Evolutionary conservation across 2,888 invertebrate genomes (phyloP), one percentile per base, ranked within the genome.

Genomic region (Polyommatus icarus): DNA sequence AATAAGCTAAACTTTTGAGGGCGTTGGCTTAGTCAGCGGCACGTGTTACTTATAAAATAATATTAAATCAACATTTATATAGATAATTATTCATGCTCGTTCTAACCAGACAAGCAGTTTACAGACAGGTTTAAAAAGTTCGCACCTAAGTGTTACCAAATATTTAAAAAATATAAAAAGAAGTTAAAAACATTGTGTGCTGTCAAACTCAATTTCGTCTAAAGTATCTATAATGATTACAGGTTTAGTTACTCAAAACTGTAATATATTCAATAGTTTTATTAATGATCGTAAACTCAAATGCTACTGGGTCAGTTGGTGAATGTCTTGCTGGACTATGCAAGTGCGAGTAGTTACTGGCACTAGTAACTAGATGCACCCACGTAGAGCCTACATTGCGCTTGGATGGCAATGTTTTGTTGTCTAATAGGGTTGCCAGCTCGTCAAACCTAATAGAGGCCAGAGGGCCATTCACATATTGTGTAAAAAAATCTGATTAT

Each of bases 261-360:
- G 20, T n/a, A 57, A 3, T 20, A 61, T 24, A 24, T 61, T 61
- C 10, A 24, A 10, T 61, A 24, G 3, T 8, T 20, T 67, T 32
- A 67, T 67, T 67, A 67, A 32, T 67, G 18, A 32, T 29, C 67
- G 67, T 32, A 67, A 29, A 67, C 15, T 5, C 12, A 67, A 29
- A 32, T 67, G 12, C 67, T 5, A 67, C 10, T 67, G 18, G 29
- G 67, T 29, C 67, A 29, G 67, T 67, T 15, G 18, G 67, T 32
- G 29, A 67, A 67, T 29, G 67, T 18, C 12, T 29, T 20, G 24
- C 7, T 32, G 29, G 67, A 67, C 29, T 67, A 29, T 32, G 29
- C 15, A 32, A 32, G 67, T 67, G 61, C 61, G 24, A 61, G 59
- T 59, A 61, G 59, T 59, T 12, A 61, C 61, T 61, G 67, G 67